A percentile compares a stretch with the other conserved stretches of the same genome.
Evolutionary conservation across 2,797 vertebrate genomes (phyloP).

Genomic region (Acipenser ruthenus): DNA sequence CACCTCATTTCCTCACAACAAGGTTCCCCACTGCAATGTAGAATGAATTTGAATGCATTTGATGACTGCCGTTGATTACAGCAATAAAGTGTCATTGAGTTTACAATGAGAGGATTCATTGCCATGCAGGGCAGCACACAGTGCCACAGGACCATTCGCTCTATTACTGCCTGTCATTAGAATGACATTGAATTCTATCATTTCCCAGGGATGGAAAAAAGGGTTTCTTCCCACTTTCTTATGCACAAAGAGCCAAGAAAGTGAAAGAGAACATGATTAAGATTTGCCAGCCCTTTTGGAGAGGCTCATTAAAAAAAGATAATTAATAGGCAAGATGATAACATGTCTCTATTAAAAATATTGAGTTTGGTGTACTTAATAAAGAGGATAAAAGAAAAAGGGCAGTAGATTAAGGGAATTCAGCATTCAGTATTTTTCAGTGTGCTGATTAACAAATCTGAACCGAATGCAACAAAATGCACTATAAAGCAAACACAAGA

Average conservation of each 20-base stretch:
- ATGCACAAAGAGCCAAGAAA: conserved; percentile 4
- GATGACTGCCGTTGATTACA: conserved; percentile 15
- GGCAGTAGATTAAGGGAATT: conserved; percentile 9
- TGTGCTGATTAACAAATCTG: too few relatives aligned
- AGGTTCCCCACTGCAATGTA: not conserved
- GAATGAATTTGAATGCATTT: conserved; percentile 5
- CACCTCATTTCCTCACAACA: not conserved
- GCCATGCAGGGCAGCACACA: not conserved
- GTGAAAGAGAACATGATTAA: conserved; percentile 15
- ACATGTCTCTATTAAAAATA: not conserved
- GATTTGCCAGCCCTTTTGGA: conserved; percentile 15
- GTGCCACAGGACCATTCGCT: not conserved
- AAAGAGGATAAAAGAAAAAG: conserved; percentile 9
- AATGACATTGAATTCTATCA: conserved; percentile 12
- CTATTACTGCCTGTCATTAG: conserved; percentile 3
- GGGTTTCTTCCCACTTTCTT: not conserved
- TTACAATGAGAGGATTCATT: not conserved
- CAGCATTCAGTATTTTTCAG: conserved; percentile 19
- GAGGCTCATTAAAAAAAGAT: conserved; percentile 22
- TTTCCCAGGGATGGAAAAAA: conserved; percentile 5
- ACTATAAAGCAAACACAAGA: too few relatives aligned
- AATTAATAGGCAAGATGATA: conserved; percentile 20
- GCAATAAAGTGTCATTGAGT: conserved; percentile 11
- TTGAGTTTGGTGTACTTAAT: conserved; percentile 1
- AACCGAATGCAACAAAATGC: too few relatives aligned